Evolutionary conservation across 2,888 invertebrate species (phyloP).

Genomic region (Malthinus seriepunctatus): DNA sequence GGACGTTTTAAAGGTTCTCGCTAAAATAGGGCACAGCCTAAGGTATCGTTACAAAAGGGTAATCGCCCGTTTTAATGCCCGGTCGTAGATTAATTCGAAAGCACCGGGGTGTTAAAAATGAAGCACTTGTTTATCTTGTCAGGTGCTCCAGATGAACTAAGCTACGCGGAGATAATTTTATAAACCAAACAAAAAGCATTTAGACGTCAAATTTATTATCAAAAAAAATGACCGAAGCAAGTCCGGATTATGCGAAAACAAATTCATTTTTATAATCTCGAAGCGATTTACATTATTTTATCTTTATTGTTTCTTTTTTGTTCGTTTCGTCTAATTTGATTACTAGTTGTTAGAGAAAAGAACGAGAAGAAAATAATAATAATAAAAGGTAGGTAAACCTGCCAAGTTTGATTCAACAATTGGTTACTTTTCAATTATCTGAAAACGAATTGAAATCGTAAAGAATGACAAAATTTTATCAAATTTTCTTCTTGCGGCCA

Average conservation of each 20-base stretch:
- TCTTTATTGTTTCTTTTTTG: background rate
- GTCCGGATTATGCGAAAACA: background rate
- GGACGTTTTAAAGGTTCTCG: background rate
- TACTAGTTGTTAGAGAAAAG: too few relatives aligned
- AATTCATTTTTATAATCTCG: background rate
- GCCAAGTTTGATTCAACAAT: constrained; percentile 14
- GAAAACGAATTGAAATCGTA: background rate
- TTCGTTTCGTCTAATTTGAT: background rate
- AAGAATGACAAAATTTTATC: constrained; percentile 1
- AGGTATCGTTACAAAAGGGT: constrained; percentile 22
- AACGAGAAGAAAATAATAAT: background rate
- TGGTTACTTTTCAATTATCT: constrained; percentile 5
- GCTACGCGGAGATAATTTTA: constrained; percentile 12
- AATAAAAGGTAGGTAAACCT: constrained; percentile 1
- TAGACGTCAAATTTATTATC: constrained; percentile 12
- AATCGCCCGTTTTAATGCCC: constrained; percentile 24
- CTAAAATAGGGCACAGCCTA: constrained; percentile 8
- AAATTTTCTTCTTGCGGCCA: background rate
- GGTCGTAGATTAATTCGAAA: constrained; percentile 23
- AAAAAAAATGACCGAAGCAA: background rate
- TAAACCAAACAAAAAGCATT: constrained; percentile 13
- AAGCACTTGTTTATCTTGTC: constrained; percentile 25
- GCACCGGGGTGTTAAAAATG: constrained; percentile 23
- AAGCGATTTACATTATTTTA: background rate
- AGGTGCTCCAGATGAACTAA: constrained; percentile 19